A percentile compares a stretch with the other conserved stretches of the same genome.
These are phyloP conservation scores for Nothura maculosa DNA, from an alignment of 2,797 vertebrate genomes.

Conservation along the genomic window DNA sequence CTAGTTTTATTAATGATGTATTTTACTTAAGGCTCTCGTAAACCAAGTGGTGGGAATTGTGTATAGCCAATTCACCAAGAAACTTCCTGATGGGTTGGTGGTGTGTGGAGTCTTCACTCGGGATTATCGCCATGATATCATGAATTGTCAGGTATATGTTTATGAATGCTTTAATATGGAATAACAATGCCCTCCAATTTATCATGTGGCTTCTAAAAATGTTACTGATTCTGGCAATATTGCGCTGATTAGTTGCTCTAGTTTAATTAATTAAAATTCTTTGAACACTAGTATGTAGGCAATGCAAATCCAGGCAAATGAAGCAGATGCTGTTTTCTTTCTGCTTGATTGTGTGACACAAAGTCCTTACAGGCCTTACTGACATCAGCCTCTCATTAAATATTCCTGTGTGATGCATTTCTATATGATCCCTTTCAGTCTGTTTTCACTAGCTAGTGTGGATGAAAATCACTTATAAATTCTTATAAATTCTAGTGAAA, in stretches of 20 bases:
- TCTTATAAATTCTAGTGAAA: neutral
- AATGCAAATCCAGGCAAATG: neutral
- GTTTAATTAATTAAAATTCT: neutral
- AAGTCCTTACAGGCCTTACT: neutral
- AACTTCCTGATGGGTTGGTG: conserved; percentile 63
- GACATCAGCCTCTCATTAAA: neutral
- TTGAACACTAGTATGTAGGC: neutral
- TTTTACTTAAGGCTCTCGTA: conserved; percentile 78
- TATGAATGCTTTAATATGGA: neutral
- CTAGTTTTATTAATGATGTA: neutral
- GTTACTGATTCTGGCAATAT: neutral
- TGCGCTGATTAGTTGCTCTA: neutral
- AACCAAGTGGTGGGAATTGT: conserved; percentile 81
- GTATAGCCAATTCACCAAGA: conserved; percentile 70
- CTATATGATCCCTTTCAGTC: too few species aligned
- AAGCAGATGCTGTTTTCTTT: neutral
- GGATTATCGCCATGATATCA: conserved; percentile 71
- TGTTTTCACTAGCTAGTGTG: neutral
- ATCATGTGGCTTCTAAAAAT: neutral
- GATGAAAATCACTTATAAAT: neutral
- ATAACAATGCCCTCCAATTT: neutral
- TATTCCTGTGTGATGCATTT: neutral
- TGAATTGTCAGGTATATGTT: conserved; percentile 78
- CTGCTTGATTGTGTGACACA: too few species aligned
- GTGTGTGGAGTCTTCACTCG: conserved; percentile 78